Conservation (phyloP, 2,797 vertebrate genomes). For the Myotis planiceps region DNA sequence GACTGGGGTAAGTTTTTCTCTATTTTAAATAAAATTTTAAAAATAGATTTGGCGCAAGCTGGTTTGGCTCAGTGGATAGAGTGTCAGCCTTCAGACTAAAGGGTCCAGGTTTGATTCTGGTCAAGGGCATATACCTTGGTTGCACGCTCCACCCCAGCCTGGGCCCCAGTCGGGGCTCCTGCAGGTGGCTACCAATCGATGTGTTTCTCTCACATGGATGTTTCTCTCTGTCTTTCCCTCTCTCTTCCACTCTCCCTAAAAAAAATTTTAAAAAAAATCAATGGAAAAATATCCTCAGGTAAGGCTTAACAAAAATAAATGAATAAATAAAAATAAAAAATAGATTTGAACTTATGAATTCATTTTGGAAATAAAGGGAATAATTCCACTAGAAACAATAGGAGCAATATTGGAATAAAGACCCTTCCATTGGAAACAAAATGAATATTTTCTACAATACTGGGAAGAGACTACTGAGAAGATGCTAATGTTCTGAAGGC, state of each 20-base stretch:
- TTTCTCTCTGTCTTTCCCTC: background rate
- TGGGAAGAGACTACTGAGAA: background rate
- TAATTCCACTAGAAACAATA: background rate
- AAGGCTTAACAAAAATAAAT: background rate
- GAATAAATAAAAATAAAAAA: background rate
- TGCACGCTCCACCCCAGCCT: no score
- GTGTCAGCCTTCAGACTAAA: no score
- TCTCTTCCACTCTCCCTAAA: background rate
- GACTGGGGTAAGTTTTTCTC: no score
- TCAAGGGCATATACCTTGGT: no score
- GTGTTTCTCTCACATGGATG: background rate
- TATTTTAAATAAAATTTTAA: no score
- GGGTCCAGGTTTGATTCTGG: no score
- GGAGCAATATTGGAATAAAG: background rate
- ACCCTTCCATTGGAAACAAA: background rate
- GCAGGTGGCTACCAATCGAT: background rate
- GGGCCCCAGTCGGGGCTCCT: no score
- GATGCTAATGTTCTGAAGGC: background rate
- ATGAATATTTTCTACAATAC: background rate
- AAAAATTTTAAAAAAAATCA: no score
- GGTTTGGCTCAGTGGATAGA: no score
- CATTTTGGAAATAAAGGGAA: conserved; percentile 26
- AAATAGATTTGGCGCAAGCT: no score
- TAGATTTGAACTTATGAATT: background rate
- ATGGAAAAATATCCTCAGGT: background rate